Evolutionary conservation across 2,113 vertebrate genomes (phyloP), one percentile per base, ranked within the genome.

Genomic region (Dicentrarchus labrax): DNA sequence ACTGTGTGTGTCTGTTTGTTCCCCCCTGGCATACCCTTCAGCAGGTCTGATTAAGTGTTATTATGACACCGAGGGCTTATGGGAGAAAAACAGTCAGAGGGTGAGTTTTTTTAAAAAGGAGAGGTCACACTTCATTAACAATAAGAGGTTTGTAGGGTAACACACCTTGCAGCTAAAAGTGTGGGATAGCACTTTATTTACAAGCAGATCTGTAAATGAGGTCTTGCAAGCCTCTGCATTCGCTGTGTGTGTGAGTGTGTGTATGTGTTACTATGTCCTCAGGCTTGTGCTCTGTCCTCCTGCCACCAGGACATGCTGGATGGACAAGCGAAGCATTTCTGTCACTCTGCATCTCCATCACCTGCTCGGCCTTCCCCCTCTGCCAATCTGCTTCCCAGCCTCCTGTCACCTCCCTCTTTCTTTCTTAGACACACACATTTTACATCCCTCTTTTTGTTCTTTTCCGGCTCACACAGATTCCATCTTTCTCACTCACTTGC

Each of bases 281-380:
- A 61, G 87, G 90, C 86, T 50, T 83, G 51, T 54, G 72, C 60
- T 78, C 78, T 83, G 72, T 89, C 87, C 80, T 83, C 72, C 71
- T 81, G 83, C 82, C 90, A 91, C 85, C 45, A 78, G 68, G 92
- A 88, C 91, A 81, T 76, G 69, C 75, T 81, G 88, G 93, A 94
- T 74, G 87, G 91, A 89, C 83, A 85, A 91, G 92, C 79, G 70
- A 93, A 93, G 91, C 90, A 84, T 90, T 94, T 91, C 88, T 94
- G 95, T 96, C 94, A 91, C 86, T 89, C 86, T 86, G 82, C 48
- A 91, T 95, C 84, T 91, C 73, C 85, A 73, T 93, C 93, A 90
- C 85, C 84, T 82, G 77, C 86, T 82, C 56, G 45, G 72, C 77
- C 89, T 87, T 82, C 86, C 84, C 88, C 62, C 68, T 86, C 86